These are phyloP conservation scores for Isoperla grammatica DNA, from an alignment of 2,888 invertebrate species.

Conservation along the genomic window DNA sequence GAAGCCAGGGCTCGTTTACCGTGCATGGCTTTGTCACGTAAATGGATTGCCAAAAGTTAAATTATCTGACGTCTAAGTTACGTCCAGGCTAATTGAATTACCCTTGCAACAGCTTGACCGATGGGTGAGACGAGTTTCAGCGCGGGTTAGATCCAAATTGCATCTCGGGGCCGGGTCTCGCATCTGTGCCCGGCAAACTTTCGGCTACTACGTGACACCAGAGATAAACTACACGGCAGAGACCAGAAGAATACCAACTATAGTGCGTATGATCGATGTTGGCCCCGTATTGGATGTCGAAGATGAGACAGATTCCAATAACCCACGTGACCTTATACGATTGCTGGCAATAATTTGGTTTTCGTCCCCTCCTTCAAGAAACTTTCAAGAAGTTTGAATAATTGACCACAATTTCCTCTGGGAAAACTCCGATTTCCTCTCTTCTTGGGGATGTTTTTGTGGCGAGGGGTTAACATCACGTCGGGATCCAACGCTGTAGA, in stretches of 20 bases:
- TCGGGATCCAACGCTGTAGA: neutral
- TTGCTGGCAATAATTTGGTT: conserved; percentile 21
- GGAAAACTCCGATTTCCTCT: conserved; percentile 9
- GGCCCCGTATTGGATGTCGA: conserved; percentile 9
- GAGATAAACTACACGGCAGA: neutral
- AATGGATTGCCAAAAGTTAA: conserved; percentile 20
- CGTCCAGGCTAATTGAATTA: conserved; percentile 23
- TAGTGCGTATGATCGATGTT: conserved; percentile 12
- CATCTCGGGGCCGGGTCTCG: conserved; percentile 1
- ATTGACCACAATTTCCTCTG: conserved; percentile 19
- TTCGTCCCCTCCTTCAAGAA: conserved; percentile 3
- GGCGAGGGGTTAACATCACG: neutral
- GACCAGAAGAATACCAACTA: neutral
- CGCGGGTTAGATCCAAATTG: conserved; percentile 1
- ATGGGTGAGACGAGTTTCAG: conserved; percentile 6
- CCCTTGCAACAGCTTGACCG: conserved; percentile 26
- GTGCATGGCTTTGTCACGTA: conserved; percentile 12
- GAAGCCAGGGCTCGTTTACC: neutral
- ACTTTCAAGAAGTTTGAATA: conserved; percentile 20
- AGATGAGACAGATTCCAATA: conserved; percentile 21
- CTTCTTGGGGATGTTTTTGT: conserved; percentile 7
- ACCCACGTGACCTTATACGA: conserved; percentile 11
- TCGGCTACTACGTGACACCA: neutral
- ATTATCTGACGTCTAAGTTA: conserved; percentile 20
- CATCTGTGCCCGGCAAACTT: conserved; percentile 8